Evolutionary conservation across 2,113 vertebrate species (phyloP).

Genomic region (Clarias magur): DNA sequence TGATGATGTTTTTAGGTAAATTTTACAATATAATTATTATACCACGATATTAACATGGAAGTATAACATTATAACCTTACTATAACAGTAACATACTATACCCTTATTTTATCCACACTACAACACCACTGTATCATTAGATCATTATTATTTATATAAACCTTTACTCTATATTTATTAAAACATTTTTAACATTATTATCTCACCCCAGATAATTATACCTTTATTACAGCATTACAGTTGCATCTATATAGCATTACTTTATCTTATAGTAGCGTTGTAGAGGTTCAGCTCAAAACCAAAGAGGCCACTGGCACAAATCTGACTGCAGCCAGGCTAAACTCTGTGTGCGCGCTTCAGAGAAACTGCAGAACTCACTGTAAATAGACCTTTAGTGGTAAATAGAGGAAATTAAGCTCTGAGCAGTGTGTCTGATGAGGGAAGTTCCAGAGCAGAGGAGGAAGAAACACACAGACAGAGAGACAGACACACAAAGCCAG

Average conservation of each 20-base stretch:
- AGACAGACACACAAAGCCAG: background rate
- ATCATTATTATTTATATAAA: too few species aligned
- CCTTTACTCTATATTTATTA: too few species aligned
- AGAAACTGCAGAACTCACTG: background rate
- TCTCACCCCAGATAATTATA: too few species aligned
- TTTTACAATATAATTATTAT: too few species aligned
- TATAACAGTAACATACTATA: too few species aligned
- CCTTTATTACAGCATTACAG: background rate
- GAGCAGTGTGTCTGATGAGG: background rate
- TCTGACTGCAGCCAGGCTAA: background rate
- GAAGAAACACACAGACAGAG: conserved; percentile 31
- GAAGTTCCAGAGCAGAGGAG: conserved; percentile 29
- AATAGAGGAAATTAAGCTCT: conserved; percentile 3
- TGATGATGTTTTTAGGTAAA: too few species aligned
- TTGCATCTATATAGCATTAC: background rate
- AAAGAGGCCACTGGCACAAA: background rate
- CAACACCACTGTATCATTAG: too few species aligned
- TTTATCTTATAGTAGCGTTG: background rate
- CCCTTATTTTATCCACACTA: too few species aligned
- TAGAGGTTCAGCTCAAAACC: background rate
- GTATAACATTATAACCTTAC: too few species aligned
- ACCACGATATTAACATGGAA: too few species aligned
- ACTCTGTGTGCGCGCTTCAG: background rate
- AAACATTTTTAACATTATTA: too few species aligned
- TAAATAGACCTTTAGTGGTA: background rate